Base-by-base conservation (phyloP, 30 jellyfish, hydroid and myxozoan species). In the Nemopilema nomurai region DNA sequence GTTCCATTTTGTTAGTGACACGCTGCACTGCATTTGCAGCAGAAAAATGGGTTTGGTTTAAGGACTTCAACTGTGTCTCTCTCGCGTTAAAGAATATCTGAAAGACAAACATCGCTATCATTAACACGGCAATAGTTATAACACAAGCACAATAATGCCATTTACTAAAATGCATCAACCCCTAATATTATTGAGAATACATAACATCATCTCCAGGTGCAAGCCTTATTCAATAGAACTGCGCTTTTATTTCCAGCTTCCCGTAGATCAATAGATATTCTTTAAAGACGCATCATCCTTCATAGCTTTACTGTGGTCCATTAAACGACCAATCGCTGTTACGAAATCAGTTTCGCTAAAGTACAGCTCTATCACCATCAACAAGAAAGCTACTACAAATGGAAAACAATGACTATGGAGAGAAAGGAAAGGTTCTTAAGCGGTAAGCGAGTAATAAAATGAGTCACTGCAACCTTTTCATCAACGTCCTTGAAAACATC, bases 1-100 rank as follows among this genome's bases (percentile, higher is more conserved):
- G 21, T 24, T 62, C 71, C 91, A 89, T 89, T 26, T 72, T 89
- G 32, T 83, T 80, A 0, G 92, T 63, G 23, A 82, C 84, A 41
- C 62, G 6, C 50, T 26, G 81, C 63, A 89, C 27, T 28, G 84
- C 32, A 41, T 72, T 51, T 4, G 85, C 96, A 24, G 71, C 86
- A 16, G 62, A 50, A 33, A 79, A 76, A 49, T 77, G 78, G 8
- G 77, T 50, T 8, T 88, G 72, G 27, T 28, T 66, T 65, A 88
- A 77, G 0, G 87, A 51, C 25, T 71, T 68, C 66, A 88, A 41
- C 62, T 76, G 74, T 9, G 52, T 64, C 16, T 76, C 53, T 9
- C 25, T 24, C 64, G 17, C 17, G 18, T 70, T 24, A 8, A 25
- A 0, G 8, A 8, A 30, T 27, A 63, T 17, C 80, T 70, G 18